phyloP scores from a whole-genome alignment of 2,888 invertebrate species.

The Xanthorhoe spadicearia region DNA sequence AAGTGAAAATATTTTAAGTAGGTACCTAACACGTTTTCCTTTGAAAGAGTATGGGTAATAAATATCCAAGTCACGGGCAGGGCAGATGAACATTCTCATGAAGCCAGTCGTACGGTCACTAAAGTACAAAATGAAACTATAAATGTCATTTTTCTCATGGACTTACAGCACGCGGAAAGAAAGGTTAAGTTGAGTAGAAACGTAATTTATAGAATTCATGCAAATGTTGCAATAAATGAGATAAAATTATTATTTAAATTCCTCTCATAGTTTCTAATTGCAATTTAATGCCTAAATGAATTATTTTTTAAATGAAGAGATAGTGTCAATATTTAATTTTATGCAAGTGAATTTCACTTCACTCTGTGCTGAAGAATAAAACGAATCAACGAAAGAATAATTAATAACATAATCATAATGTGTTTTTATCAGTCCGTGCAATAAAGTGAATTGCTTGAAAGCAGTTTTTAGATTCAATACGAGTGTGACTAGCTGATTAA shows the following conservation, averaged over 20 bases:
- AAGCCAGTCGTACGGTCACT: not conserved
- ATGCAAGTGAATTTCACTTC: slow-evolving; percentile 1
- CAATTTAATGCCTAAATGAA: not conserved
- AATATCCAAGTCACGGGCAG: not conserved
- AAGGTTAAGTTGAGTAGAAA: slow-evolving; percentile 3
- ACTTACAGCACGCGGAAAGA: not conserved
- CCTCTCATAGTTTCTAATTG: slow-evolving; percentile 15
- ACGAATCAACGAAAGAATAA: not conserved
- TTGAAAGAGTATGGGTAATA: not conserved
- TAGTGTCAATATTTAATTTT: not conserved
- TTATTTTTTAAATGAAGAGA: not conserved
- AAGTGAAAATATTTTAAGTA: not conserved
- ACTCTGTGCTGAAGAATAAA: not conserved
- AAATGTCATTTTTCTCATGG: not conserved
- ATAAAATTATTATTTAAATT: slow-evolving; percentile 15
- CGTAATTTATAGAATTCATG: slow-evolving; percentile 1
- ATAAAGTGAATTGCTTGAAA: not conserved
- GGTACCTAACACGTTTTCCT: not conserved
- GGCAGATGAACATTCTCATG: not conserved
- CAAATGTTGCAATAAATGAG: slow-evolving; percentile 12
- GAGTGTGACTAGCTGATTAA: not conserved
- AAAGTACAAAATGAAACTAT: not conserved
- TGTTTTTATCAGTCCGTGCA: not conserved
- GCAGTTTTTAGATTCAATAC: not conserved
- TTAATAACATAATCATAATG: not conserved